Evolutionary conservation across 2,113 vertebrate genomes (phyloP).

Genomic region (Riparia riparia): DNA sequence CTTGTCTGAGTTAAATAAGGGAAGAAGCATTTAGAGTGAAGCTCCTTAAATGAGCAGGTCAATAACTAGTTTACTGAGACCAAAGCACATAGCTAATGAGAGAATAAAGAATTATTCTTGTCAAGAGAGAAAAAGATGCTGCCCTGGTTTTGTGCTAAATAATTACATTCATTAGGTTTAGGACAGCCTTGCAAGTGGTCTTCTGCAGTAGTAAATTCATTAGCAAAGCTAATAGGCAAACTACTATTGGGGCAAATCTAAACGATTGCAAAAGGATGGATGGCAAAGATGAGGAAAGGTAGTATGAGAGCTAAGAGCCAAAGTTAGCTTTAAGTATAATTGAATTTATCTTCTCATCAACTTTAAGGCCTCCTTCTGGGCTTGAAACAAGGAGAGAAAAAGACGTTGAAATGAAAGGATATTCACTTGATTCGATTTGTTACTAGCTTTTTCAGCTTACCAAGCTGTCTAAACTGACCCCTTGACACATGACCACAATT

Average conservation of each 20-base stretch:
- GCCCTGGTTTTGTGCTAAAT: slow-evolving; percentile 79
- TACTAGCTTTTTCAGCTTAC: slow-evolving; percentile 40
- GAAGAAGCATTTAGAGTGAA: slow-evolving; percentile 76
- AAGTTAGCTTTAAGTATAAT: slow-evolving; percentile 62
- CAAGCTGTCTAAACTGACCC: slow-evolving; percentile 28
- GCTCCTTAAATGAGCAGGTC: slow-evolving; percentile 80
- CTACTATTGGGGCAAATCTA: slow-evolving; percentile 75
- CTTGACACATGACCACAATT: slow-evolving; percentile 37
- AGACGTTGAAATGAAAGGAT: slow-evolving; percentile 5
- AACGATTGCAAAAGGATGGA: slow-evolving; percentile 66
- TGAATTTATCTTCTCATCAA: slow-evolving; percentile 68
- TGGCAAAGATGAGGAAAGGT: slow-evolving; percentile 67
- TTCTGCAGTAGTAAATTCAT: slow-evolving; percentile 80
- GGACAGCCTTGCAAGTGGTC: slow-evolving; percentile 78
- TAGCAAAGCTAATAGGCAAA: slow-evolving; percentile 79
- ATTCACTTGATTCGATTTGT: slow-evolving; percentile 61
- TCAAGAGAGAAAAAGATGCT: slow-evolving; percentile 77
- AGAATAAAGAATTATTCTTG: slow-evolving; percentile 83
- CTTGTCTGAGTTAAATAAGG: slow-evolving; percentile 81
- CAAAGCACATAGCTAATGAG: slow-evolving; percentile 79
- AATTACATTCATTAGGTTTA: slow-evolving; percentile 82
- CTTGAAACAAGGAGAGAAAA: slow-evolving; percentile 58
- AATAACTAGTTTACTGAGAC: slow-evolving; percentile 83
- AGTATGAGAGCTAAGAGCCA: slow-evolving; percentile 55
- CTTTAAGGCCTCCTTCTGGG: slow-evolving; percentile 63